phyloP scores from a whole-genome alignment of 2,113 vertebrate species.

The Zosterops hypoxanthus region DNA sequence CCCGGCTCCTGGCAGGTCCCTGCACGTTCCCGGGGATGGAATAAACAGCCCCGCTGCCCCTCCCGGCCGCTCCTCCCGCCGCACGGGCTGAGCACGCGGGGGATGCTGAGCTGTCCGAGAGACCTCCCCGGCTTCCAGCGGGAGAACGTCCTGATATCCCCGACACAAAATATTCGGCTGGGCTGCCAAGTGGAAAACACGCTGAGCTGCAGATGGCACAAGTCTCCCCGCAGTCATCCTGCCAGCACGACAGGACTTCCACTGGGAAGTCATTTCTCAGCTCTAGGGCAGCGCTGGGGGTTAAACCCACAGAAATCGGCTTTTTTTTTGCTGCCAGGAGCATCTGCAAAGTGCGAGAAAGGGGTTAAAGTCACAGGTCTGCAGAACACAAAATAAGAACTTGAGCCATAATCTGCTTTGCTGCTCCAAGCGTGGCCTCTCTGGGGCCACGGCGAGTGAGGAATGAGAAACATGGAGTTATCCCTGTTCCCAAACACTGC shows the following conservation, averaged over 20 bases:
- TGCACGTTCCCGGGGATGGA: not conserved
- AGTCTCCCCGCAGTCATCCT: not conserved
- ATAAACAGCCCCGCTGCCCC: not conserved
- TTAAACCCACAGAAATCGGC: not conserved
- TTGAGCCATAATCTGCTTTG: constrained; percentile 12
- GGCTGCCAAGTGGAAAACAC: not conserved
- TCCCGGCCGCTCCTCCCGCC: rapidly evolving
- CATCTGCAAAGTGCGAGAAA: not conserved
- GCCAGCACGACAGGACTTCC: not conserved
- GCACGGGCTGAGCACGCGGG: not conserved
- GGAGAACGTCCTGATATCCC: not conserved
- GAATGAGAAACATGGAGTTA: constrained; percentile 36
- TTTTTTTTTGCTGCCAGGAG: not conserved
- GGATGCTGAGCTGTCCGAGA: not conserved
- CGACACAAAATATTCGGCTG: not conserved
- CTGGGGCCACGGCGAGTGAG: constrained; percentile 1
- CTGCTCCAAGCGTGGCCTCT: constrained; percentile 58
- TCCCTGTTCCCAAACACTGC: not conserved
- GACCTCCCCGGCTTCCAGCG: not conserved
- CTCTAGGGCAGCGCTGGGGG: not conserved
- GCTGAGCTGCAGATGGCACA: constrained; percentile 18
- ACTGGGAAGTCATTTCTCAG: not conserved
- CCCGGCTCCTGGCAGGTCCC: not conserved
- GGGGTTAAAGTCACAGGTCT: constrained; percentile 43
- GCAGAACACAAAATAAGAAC: constrained; percentile 14